Evolutionary conservation across 2,888 invertebrate species (phyloP), one percentile per base, ranked within the genome.

Genomic region (Venustoraphidia nigricollis): DNA sequence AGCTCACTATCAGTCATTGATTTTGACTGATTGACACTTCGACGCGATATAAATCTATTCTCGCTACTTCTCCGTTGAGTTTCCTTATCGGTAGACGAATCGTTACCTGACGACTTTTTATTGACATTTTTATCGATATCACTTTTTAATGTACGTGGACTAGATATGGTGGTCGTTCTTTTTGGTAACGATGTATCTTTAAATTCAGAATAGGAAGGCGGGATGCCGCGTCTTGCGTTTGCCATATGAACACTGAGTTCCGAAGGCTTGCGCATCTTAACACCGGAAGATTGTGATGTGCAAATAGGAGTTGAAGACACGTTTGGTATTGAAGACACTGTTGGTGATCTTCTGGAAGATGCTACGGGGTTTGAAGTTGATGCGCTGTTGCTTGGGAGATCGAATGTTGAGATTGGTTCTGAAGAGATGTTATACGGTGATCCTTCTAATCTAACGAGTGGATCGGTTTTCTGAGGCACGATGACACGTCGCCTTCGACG

Each of bases 201-300:
- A 27, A 27, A 27, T 27, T 27, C 27, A 27, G 27, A 27, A 27
- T 6, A 6, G 27, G 27, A 6, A 27, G 27, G 27, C 13, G 58
- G 54, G 13, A 62, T 58, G 34, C 63, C 60, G 47, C 58, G 59
- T 9, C 66, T 58, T n/a, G 66, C 66, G 49, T 67, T 66, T 53
- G 66, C 66, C 67, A 66, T 67, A 51, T 67, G 66, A 44, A 65
- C 54, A 45, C 66, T 63, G 44, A 66, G 55, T 51, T 65, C 64
- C 17, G 65, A 63, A 53, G 40, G 58, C 53, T 48, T 54, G 47
- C 41, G 53, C 46, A 50, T 42, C 2, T 34, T 8, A 27, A 27
- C 6, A 27, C 27, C 27, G 5, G 27, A 27, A 27, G 27, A 6
- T 27, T 27, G 27, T 27, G 27, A 27, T 27, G 27, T 27, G 27